Percentiles rank a stretch among this genome's conserved stretches.
phyloP scores from a whole-genome alignment of 1,140 invertebrate genomes.

The Hetaerina americana region DNA sequence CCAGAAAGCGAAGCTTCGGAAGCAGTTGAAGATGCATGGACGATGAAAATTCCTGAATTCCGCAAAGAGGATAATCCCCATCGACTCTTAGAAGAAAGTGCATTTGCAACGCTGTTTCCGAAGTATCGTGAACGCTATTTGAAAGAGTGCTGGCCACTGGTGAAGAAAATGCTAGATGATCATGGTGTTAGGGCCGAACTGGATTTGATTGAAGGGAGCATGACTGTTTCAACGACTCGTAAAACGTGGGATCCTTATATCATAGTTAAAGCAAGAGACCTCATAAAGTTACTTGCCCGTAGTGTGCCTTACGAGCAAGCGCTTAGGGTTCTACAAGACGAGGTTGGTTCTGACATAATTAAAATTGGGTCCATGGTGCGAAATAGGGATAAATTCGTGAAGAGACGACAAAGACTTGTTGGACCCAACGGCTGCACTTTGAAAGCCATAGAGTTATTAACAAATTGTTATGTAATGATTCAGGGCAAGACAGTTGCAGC shows the following conservation, averaged over 20 bases:
- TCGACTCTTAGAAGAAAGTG: constrained; percentile 61
- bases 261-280: constrained; percentile 91
- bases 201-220: constrained; percentile 89
- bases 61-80: constrained; percentile 81
- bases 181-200: constrained; percentile 79
- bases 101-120: constrained; percentile 70
- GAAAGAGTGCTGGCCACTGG: constrained; percentile 88
- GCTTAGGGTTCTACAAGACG: constrained; percentile 70
- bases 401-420: constrained; percentile 85
- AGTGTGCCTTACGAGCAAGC: constrained; percentile 97
- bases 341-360: constrained; percentile 88
- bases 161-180: constrained; percentile 70
- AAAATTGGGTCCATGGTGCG: constrained; percentile 85
- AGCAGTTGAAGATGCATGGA: constrained; percentile 74
- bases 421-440: constrained; percentile 94
- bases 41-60: constrained; percentile 80
- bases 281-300: constrained; percentile 88
- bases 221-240: constrained; percentile 88
- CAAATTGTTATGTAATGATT: constrained; percentile 92
- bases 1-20: constrained; percentile 23
- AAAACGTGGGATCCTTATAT: constrained; percentile 99
- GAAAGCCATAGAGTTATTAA: constrained; percentile 96
- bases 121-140: constrained; percentile 96
- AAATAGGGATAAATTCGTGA: constrained; percentile 93
- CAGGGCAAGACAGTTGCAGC: constrained; percentile 97